phyloP scores from a whole-genome alignment of 2,888 invertebrate species.

The Capitulum mitella region DNA sequence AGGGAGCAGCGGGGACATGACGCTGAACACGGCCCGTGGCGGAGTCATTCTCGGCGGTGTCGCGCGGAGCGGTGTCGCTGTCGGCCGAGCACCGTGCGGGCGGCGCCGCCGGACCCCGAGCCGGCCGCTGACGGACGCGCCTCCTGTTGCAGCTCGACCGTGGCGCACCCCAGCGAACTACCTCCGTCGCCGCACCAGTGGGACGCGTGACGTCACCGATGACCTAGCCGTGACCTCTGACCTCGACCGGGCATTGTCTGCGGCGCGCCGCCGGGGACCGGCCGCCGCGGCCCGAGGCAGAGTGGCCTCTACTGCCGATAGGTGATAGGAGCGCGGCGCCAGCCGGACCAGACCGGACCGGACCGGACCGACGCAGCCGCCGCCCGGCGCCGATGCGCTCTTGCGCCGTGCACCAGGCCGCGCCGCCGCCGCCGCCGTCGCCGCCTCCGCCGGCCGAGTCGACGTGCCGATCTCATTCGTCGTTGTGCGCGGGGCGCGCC shows the following conservation, averaged over 20 bases:
- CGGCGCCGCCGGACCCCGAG: no score
- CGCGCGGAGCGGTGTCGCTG: no score
- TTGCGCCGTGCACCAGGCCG: no score
- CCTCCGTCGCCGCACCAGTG: constrained; percentile 98
- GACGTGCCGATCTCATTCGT: neutral
- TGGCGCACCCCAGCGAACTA: constrained; percentile 95
- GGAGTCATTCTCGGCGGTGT: no score
- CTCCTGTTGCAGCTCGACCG: constrained; percentile 86
- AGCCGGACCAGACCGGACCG: no score
- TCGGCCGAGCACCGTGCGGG: no score
- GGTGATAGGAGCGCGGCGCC: no score
- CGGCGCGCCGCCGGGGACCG: neutral
- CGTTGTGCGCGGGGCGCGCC: neutral
- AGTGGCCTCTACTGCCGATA: neutral
- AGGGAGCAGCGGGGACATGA: no score
- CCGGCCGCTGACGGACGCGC: no score
- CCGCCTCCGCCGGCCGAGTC: neutral
- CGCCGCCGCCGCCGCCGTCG: neutral
- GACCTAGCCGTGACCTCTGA: neutral
- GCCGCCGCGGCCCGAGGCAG: neutral
- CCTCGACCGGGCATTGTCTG: constrained; percentile 2
- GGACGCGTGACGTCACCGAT: constrained; percentile 50
- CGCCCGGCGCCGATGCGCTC: no score
- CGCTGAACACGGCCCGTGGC: no score
- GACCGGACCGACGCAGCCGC: no score